phyloP scores from a whole-genome alignment of 2,888 invertebrate species.

The Amphipoea oculea region DNA sequence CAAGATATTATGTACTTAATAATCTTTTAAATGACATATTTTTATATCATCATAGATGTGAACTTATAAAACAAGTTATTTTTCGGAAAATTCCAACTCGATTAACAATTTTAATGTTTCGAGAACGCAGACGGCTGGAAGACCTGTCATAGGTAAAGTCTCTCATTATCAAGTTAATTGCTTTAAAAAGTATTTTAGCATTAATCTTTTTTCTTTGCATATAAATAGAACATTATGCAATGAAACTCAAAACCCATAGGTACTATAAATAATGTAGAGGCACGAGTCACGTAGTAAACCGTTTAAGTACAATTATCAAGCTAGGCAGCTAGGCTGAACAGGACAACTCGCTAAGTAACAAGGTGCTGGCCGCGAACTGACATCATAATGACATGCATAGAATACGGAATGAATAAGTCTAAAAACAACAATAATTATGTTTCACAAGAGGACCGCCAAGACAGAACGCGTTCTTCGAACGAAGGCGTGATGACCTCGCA shows the following conservation, averaged over 20 bases:
- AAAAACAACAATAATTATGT: slow-evolving; percentile 82
- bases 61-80: neutral
- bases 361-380: slow-evolving; percentile 76
- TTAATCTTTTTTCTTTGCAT: neutral
- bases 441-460: slow-evolving; percentile 84
- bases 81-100: neutral
- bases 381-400: slow-evolving; percentile 81
- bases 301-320: slow-evolving; percentile 63
- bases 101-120: neutral
- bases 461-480: slow-evolving; percentile 82
- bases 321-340: slow-evolving; percentile 57
- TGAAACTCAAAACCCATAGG: slow-evolving; percentile 22
- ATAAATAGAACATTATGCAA: slow-evolving; percentile 31
- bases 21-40: neutral
- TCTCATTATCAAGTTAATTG: neutral
- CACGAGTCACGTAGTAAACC: slow-evolving; percentile 50
- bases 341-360: slow-evolving; percentile 66
- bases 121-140: neutral
- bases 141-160: neutral
- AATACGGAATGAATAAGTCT: slow-evolving; percentile 82
- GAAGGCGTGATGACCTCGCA: slow-evolving; percentile 89
- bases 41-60: neutral
- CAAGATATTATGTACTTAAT: neutral
- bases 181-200: neutral
- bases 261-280: slow-evolving; percentile 21